Conservation (phyloP, 2,113 vertebrate species). For the Propithecus coquereli region DNA sequence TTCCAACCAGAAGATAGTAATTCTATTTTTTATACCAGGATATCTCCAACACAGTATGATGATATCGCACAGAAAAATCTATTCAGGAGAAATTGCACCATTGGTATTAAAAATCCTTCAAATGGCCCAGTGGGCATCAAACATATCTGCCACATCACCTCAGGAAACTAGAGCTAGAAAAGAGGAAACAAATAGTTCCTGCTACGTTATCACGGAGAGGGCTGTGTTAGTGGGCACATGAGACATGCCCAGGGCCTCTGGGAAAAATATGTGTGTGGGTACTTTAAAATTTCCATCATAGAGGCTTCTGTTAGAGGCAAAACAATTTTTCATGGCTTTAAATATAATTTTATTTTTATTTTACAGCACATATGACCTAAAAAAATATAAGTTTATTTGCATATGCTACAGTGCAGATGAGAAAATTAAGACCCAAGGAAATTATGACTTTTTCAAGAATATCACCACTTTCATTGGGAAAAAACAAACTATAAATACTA, state of each 20-base stretch:
- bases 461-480: not conserved
- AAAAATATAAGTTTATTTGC: not conserved
- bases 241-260: not conserved
- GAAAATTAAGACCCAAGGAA: not conserved
- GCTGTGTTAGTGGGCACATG: not conserved
- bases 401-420: not conserved
- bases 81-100: not conserved
- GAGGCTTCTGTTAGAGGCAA: not conserved
- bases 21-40: not conserved
- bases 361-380: not conserved
- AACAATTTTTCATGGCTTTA: not conserved
- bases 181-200: not conserved
- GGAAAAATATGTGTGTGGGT: not conserved
- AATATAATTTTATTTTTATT: constrained; percentile 12
- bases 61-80: not conserved
- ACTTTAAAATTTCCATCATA: not conserved
- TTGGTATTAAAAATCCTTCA: not conserved
- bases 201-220: not conserved
- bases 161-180: not conserved
- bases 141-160: not conserved
- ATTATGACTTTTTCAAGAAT: not conserved
- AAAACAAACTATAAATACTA: constrained; percentile 5
- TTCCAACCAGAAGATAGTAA: not conserved
- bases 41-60: not conserved
- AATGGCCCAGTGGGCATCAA: not conserved